Evolutionary conservation across 2,797 vertebrate species (phyloP), one percentile per base, ranked within the genome.

Genomic region (Alfaro cultratus): DNA sequence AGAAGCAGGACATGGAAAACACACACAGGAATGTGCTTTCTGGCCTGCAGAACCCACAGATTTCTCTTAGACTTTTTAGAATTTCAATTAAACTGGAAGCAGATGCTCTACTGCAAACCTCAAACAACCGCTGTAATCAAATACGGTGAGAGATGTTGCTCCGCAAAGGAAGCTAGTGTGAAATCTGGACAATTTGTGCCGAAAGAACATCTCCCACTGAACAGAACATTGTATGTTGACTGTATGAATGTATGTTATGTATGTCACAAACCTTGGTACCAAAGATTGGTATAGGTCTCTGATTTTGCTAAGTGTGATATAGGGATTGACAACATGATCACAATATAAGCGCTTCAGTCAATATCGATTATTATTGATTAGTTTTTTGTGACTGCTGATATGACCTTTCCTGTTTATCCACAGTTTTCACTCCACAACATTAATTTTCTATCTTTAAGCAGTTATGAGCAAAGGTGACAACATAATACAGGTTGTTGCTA

Each of bases 21-120:
- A 87, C 84, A 83, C 84, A 89, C 83, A 90, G 87, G 82, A 92
- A 92, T 91, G 89, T 82, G 87, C 83, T 92, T 88, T 71, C 26
- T n/a, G 89, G 91, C 88, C 83, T 84, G 74, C 82, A 86, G 89
- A 88, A 71, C 74, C 75, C 78, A 86, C 87, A 83, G 85, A 39
- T 18, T 41, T 67, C 15, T 67, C 62, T 39, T 21, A 36, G 34
- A 21, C 34, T 4, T 36, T 15, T 60, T 15, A 9, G 34, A 64
- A 36, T 64, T 36, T 68, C 9, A 68, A 26, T 41, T 41, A 68
- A 41, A 68, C 18, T 41, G 11, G 9, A 41, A 41, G 16, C 31
- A 67, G 34, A 39, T 67, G 34, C 16, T 39, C 34, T 39, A 11
- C 1, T 15, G 21, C 10, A 39, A 23, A 68, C 23, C 36, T 36